These are phyloP conservation scores for Patella pellucida DNA, from an alignment of 2,888 invertebrate genomes.

Conservation along the genomic window DNA sequence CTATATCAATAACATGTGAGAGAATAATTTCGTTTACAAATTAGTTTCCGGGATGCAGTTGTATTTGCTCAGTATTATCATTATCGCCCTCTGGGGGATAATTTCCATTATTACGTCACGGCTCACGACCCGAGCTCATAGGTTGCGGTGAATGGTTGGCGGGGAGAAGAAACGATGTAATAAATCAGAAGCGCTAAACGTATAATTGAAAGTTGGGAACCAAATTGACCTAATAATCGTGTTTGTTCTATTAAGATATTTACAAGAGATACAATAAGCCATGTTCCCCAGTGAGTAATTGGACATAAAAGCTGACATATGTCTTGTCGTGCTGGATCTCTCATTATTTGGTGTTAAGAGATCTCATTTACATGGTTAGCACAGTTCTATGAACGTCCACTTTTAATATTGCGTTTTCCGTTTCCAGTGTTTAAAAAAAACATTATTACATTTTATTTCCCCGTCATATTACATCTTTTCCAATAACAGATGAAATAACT, in stretches of 20 bases:
- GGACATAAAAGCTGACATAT: constrained; percentile 4
- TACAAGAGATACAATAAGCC: constrained; percentile 5
- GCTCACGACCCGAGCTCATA: constrained; percentile 1
- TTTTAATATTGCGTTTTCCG: constrained; percentile 12
- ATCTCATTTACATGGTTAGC: neutral
- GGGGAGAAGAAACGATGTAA: constrained; percentile 7
- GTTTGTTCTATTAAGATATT: constrained; percentile 11
- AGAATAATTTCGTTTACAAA: constrained; percentile 9
- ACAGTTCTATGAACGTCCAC: neutral
- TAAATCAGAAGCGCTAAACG: constrained; percentile 9
- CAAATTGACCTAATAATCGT: constrained; percentile 2
- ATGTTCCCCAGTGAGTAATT: constrained; percentile 1
- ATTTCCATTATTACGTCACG: constrained; percentile 6
- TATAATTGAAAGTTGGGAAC: constrained; percentile 5
- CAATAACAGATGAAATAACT: neutral
- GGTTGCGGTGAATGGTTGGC: neutral
- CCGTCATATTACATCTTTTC: neutral
- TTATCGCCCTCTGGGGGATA: constrained; percentile 2
- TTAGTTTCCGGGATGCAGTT: constrained; percentile 5
- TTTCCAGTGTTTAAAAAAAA: neutral
- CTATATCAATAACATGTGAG: neutral
- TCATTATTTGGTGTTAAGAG: neutral
- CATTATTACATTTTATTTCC: neutral
- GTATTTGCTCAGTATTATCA: neutral
- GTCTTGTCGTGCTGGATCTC: neutral